Evolutionary conservation across 2,888 invertebrate species (phyloP).

Genomic region (Phrixothrix hirtus): DNA sequence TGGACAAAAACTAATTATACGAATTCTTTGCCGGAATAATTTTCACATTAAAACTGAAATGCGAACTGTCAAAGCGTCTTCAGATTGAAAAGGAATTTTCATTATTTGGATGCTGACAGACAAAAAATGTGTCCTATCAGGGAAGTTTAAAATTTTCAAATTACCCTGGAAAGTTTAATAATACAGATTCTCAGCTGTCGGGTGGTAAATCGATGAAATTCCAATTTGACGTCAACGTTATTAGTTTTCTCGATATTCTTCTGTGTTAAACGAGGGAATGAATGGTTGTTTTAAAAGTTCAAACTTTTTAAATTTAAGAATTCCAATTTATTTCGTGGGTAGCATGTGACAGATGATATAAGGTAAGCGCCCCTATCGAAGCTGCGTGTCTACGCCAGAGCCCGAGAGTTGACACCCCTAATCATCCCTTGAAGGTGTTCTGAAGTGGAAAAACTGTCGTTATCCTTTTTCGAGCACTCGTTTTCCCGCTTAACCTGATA

Average conservation of each 20-base stretch:
- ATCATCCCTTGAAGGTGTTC: slow-evolving; percentile 26
- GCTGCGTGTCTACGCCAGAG: slow-evolving; percentile 30
- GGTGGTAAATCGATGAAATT: slow-evolving; percentile 47
- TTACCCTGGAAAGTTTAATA: slow-evolving; percentile 40
- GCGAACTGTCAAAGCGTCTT: slow-evolving; percentile 26
- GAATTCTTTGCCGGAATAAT: slow-evolving; percentile 7
- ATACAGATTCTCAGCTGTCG: slow-evolving; percentile 43
- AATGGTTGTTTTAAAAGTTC: slow-evolving; percentile 38
- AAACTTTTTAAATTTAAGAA: slow-evolving; percentile 45
- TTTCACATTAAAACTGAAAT: slow-evolving; percentile 21
- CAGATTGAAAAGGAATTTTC: slow-evolving; percentile 31
- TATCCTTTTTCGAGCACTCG: slow-evolving; percentile 28
- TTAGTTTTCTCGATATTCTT: slow-evolving; percentile 40
- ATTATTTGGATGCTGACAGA: slow-evolving; percentile 30
- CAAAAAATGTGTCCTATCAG: slow-evolving; percentile 21
- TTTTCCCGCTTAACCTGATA: slow-evolving; percentile 21
- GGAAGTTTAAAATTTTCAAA: slow-evolving; percentile 31
- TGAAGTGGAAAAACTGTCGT: slow-evolving; percentile 31
- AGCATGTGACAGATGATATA: slow-evolving; percentile 38
- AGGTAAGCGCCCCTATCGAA: slow-evolving; percentile 30
- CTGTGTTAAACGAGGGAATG: slow-evolving; percentile 38
- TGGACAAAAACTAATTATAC: slow-evolving; percentile 11
- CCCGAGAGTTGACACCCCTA: slow-evolving; percentile 27
- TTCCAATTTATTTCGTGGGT: slow-evolving; percentile 41
- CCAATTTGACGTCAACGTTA: slow-evolving; percentile 48